Base-by-base conservation (phyloP, 2,888 invertebrate genomes). In the Myathropa florea region DNA sequence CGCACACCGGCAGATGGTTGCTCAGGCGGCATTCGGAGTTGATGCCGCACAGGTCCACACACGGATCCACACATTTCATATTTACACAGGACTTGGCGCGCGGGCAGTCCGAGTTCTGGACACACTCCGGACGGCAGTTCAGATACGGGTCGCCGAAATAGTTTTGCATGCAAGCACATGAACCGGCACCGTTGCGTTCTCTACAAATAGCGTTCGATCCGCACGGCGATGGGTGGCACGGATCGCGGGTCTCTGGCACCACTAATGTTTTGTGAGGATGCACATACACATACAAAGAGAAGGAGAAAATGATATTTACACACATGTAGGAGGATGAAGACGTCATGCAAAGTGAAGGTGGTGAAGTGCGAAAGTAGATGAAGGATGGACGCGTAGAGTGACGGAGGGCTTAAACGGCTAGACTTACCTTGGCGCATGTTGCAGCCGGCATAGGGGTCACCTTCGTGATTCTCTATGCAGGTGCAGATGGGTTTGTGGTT, bases 141-240 rank as follows among this genome's bases (percentile, higher is more conserved):
- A 96, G 93, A 90, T 97, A 97, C 1, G 97, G 97, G 93, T 97
- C 97, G 70, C 97, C 97, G 90, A 95, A 96, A 92, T 97, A 97
- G 90, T 97, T 96, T 79, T 95, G 94, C 88, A 96, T 93, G 93
- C 97, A 97, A 87, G 95, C 94, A 92, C 97, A 97, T 85, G 97
- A 96, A 63, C 97, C 97, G 77, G 95, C 95, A 89, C 96, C 96
- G 90, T 96, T 95, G 90, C 95, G 94, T 93, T 96, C 96, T 92
- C 95, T 96, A 93, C 98, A 98, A 89, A 96, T 93, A 68, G 98
- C 97, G 92, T 97, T 97, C 36, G 95, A 94, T 80, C 97, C 97
- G 92, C 98, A 98, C 59, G 97, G 97, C 75, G 96, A 96, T 88
- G 96, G 96, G 91, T 96, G 94, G 92, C 97, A 97, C 88, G 97